Base-by-base conservation (phyloP, 2,797 vertebrate species). In the Choloepus didactylus region DNA sequence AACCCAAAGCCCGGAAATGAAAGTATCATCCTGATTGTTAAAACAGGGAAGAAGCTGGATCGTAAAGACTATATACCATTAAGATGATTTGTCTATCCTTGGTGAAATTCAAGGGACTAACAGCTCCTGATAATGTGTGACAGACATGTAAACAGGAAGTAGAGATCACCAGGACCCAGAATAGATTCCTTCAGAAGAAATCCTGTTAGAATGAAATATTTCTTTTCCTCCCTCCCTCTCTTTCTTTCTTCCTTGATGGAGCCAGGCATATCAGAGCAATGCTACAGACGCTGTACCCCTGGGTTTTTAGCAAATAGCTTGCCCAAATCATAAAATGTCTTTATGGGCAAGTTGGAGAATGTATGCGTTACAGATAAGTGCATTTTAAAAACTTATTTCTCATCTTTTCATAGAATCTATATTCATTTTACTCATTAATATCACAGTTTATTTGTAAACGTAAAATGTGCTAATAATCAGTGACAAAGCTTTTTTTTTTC, bases 361-460 rank as follows among this genome's bases (percentile, higher is more conserved):
- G 44, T 72, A 27, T 87, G 19, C 29, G 38, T 16, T n/a, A 72
- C 31, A 86, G 41, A 69, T 70, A 87, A 79, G 8, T 49, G 21
- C 73, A 31, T 92, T 92, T 79, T 11, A 21, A 86, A 86, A 92
- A 60, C 29, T 56, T 84, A 46, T 83, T 66, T 75, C 46, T 27
- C 4, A 84, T 84, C 29, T 35, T 92, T 76, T 85, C 15, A 46
- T 16, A 15, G 21, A 76, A 56, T 54, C 21, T 56, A 56, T 56
- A 54, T 54, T 15, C 18, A 5, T 54, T 54, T 54, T 18, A 56
- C 15, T 21, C 19, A 56, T 56, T 56, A 56, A 56, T 18, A 51
- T 1, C 10, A 96, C 67, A 79, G 93, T 98, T 98, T 98, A 98
- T 98, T 98, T 97, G 96, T 97, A 97, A 98, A 98, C 93, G 85